Conservation (phyloP, 2,113 vertebrate genomes). For the Crypturellus undulatus region DNA sequence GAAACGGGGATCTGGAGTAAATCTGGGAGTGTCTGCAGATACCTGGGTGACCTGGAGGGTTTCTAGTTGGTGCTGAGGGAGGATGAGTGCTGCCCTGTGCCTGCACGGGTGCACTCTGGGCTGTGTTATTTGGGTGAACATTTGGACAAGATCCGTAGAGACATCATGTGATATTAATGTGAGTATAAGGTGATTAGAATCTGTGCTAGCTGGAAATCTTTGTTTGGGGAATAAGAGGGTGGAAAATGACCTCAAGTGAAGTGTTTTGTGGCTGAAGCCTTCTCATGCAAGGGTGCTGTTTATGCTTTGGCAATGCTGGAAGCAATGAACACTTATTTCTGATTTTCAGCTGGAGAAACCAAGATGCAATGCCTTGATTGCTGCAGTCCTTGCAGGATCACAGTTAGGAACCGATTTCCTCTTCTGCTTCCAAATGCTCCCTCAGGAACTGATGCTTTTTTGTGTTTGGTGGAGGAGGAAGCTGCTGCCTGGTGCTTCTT, state of each 20-base stretch:
- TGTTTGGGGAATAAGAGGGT: background rate
- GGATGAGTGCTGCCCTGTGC: background rate
- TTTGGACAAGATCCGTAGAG: background rate
- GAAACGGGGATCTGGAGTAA: background rate
- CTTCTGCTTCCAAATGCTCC: background rate
- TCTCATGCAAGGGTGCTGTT: background rate
- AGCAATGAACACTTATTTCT: background rate
- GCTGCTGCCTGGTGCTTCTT: background rate
- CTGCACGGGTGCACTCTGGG: background rate
- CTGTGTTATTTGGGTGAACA: background rate
- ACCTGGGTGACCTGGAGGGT: constrained; percentile 25
- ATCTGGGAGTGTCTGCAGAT: background rate
- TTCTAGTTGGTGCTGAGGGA: background rate
- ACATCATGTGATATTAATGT: background rate
- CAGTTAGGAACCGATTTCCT: background rate
- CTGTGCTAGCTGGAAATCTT: background rate
- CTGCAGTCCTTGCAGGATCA: background rate
- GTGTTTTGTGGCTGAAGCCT: background rate
- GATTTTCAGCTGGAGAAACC: accelerated
- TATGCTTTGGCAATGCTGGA: background rate
- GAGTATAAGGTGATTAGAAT: background rate
- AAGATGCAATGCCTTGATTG: background rate
- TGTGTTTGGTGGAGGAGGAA: accelerated
- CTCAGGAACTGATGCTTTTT: background rate
- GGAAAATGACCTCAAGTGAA: background rate